Conservation (phyloP, 2,113 vertebrate species). For the Harpagus bidentatus region DNA sequence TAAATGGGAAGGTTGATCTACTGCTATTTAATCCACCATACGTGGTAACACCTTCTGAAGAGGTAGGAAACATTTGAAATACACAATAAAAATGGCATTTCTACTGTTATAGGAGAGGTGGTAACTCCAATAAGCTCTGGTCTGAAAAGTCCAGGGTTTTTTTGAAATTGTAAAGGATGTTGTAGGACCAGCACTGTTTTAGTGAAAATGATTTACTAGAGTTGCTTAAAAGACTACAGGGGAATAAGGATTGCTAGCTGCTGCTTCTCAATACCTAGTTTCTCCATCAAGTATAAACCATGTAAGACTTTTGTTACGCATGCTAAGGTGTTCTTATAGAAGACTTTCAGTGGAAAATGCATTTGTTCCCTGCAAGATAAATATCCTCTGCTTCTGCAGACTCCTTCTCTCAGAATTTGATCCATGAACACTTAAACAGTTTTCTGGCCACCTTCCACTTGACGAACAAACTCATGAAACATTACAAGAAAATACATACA, state of each 20-base stretch:
- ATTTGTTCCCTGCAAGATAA: neutral
- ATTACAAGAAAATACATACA: neutral
- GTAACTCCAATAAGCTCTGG: neutral
- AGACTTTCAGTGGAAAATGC: neutral
- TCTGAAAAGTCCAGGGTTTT: neutral
- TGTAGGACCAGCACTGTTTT: neutral
- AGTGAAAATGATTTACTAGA: neutral
- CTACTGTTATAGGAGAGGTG: neutral
- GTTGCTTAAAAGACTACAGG: neutral
- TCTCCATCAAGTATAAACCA: neutral
- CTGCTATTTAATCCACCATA: conserved; percentile 95
- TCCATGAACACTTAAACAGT: neutral
- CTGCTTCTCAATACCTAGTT: neutral
- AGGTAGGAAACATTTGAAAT: conserved; percentile 75
- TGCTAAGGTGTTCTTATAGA: neutral
- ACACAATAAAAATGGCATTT: neutral
- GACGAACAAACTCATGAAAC: neutral
- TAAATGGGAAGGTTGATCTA: conserved; percentile 87
- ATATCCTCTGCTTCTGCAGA: neutral
- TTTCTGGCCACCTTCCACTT: neutral
- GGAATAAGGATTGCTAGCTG: neutral
- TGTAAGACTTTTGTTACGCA: neutral
- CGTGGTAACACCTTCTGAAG: conserved; percentile 89
- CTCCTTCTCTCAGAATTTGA: neutral
- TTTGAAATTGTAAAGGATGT: neutral